Base-by-base conservation (phyloP, 2,113 vertebrate species). In the Origma solitaria region DNA sequence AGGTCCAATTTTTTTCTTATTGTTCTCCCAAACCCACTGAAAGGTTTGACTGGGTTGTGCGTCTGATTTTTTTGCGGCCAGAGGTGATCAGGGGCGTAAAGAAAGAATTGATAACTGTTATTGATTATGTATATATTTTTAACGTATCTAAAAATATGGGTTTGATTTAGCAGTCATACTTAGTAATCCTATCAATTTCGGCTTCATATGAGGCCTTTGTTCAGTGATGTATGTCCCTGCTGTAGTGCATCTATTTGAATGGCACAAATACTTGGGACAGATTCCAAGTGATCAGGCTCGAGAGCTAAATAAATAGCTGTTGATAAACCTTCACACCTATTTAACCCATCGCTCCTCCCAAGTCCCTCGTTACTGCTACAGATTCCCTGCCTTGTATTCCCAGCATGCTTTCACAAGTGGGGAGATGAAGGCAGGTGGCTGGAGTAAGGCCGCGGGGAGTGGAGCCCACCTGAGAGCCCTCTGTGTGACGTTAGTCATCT, bases 1-100 rank as follows among this genome's bases (percentile, higher is more conserved):
- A 98, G 98, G 97, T 97, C 98, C 98, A 97, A 97, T 98, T 98
- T 98, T 98, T 98, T 98, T 97, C 97, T 97, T 97, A 98, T 98
- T 98, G 97, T 98, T 98, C 98, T 97, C 96, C 93, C 98, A 98
- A 98, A 70, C 92, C 98, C 98, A 98, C 97, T 98, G 98, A 96
- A 98, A 98, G 97, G 97, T 98, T 90, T 96, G 97, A 97, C 98
- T 83, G 97, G 96, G 97, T 98, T 98, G 96, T 25, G 24, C 44
- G 19, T 91, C 87, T 97, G 96, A 97, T 98, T 98, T 98, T 97
- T 77, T 64, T 42, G 25, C 3, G 86, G 97, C 95, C 96, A 97
- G 98, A 98, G 97, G 97, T 97, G 97, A 97, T 97, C 91, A 87
- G 90, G 92, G 96, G 96, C 86, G 92, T 69, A 97, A 98, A 95